These are phyloP conservation scores for Hyaena hyaena DNA, from an alignment of 2,113 vertebrate species.

Conservation along the genomic window DNA sequence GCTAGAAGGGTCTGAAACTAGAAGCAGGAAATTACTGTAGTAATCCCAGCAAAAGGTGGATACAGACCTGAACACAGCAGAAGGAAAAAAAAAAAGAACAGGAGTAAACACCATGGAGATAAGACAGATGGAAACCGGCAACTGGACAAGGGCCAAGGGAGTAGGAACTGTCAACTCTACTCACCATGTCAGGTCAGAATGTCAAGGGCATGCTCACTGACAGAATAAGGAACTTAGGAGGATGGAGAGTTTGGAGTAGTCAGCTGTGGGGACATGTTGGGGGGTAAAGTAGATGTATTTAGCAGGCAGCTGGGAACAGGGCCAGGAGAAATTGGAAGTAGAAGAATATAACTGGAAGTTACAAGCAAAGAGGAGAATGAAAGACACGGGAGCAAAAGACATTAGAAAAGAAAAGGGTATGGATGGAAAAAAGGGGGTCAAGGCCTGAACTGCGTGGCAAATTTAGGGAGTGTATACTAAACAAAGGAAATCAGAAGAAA, in stretches of 20 bases:
- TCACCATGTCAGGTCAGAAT: not conserved
- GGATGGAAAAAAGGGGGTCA: not conserved
- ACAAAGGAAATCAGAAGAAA: conserved; percentile 9
- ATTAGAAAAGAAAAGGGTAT: not conserved
- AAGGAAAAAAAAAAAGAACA: not conserved
- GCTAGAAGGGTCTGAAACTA: not conserved
- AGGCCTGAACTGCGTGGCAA: not conserved
- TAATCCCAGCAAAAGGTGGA: not conserved
- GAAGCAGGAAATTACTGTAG: not conserved
- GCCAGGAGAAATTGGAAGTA: not conserved
- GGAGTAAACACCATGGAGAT: not conserved
- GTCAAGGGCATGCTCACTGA: not conserved
- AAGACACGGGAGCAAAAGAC: not conserved
- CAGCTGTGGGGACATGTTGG: not conserved
- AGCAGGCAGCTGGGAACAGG: not conserved
- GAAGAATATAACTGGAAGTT: not conserved
- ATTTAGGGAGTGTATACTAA: not conserved
- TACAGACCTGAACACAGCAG: not conserved
- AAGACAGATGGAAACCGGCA: not conserved
- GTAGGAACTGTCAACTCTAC: not conserved
- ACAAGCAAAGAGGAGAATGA: not conserved
- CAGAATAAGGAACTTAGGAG: not conserved
- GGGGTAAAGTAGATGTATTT: not conserved
- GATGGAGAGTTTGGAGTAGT: not conserved
- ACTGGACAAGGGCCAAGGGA: not conserved